Conservation (phyloP, 1,140 invertebrate genomes). For the Muscidifurax raptorellus region DNA sequence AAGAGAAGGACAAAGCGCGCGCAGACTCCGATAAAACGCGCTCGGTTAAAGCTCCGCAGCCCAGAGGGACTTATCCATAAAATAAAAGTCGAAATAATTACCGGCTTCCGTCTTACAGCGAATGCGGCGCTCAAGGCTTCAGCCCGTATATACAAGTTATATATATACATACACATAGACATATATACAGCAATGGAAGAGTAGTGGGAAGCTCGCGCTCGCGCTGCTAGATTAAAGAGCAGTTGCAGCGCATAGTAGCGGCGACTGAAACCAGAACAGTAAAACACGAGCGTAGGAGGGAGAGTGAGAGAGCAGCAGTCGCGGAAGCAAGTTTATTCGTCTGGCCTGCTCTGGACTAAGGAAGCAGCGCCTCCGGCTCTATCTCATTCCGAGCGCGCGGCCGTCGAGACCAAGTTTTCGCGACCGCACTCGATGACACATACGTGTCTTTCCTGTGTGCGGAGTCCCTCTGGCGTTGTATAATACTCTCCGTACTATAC, state of each 20-base stretch:
- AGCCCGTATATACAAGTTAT: neutral
- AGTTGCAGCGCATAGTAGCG: neutral
- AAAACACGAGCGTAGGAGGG: neutral
- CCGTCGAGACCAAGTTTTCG: neutral
- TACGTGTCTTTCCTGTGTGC: neutral
- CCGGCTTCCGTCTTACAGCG: neutral
- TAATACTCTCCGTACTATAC: neutral
- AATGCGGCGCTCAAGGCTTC: neutral
- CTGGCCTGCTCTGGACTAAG: conserved; percentile 1
- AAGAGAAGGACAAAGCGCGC: neutral
- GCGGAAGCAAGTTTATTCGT: conserved; percentile 15
- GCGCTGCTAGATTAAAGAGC: conserved; percentile 11
- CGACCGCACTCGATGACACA: neutral
- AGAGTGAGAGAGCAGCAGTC: neutral
- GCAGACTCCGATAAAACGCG: neutral
- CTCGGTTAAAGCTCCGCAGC: neutral
- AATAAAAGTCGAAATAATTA: conserved; percentile 29
- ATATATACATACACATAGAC: no score
- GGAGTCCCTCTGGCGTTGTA: neutral
- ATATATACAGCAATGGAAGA: neutral
- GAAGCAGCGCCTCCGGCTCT: conserved; percentile 6
- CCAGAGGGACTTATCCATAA: neutral
- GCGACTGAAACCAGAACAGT: neutral
- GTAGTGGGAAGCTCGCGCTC: neutral
- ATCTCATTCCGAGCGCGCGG: neutral